phyloP scores from a whole-genome alignment of 2,797 vertebrate species.

The Argentina silus region DNA sequence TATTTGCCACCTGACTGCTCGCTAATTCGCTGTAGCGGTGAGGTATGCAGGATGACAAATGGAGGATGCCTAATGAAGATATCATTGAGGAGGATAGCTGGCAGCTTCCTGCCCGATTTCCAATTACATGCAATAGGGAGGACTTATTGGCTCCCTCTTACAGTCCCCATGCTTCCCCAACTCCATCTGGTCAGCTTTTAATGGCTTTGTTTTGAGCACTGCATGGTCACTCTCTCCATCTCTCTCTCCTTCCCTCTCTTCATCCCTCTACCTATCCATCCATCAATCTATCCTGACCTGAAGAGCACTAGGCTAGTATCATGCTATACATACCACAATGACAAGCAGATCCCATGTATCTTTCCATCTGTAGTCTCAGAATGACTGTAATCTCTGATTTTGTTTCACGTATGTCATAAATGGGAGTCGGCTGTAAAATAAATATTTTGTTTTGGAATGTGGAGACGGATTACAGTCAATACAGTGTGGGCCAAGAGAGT shows the following conservation, averaged over 20 bases:
- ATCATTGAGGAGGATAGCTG: conserved; percentile 14
- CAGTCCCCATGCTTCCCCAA: neutral
- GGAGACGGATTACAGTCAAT: conserved; percentile 37
- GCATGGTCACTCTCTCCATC: neutral
- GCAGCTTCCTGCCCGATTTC: conserved; percentile 26
- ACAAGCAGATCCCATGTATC: conserved; percentile 33
- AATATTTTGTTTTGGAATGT: conserved; percentile 36
- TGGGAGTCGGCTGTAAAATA: conserved; percentile 40
- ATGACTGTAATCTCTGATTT: conserved; percentile 49
- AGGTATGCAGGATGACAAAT: conserved; percentile 32
- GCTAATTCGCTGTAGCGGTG: conserved; percentile 18
- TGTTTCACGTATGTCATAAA: conserved; percentile 21
- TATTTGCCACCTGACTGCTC: conserved; percentile 37
- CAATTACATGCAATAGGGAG: conserved; percentile 18
- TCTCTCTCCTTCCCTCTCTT: neutral
- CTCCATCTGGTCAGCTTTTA: conserved; percentile 20
- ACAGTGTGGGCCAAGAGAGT: conserved; percentile 25
- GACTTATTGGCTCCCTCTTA: conserved; percentile 25
- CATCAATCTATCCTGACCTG: conserved; percentile 27
- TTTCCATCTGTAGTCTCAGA: conserved; percentile 43
- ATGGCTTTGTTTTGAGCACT: conserved; percentile 12
- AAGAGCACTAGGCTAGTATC: conserved; percentile 32
- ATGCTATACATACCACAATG: conserved; percentile 52
- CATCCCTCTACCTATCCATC: conserved; percentile 1
- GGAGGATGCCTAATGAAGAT: conserved; percentile 28